These are phyloP conservation scores for Cerastis leucographa DNA, from an alignment of 2,888 invertebrate species.

Conservation along the genomic window DNA sequence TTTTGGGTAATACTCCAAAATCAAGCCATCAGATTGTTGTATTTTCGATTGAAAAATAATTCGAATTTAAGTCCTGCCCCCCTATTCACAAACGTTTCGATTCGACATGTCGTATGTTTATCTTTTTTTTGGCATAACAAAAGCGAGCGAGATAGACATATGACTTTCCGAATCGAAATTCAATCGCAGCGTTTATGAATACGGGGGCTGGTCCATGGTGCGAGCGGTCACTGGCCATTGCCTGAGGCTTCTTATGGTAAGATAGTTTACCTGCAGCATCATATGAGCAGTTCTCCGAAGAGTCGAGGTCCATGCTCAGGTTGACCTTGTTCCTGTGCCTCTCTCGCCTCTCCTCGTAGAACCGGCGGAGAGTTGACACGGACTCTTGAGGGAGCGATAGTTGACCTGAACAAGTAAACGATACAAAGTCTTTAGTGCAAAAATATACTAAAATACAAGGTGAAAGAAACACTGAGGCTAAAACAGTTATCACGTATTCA, in stretches of 20 bases:
- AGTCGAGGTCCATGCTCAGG: conserved; percentile 80
- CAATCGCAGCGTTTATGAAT: too few relatives aligned
- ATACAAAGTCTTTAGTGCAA: conserved; percentile 38
- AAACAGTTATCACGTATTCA: too few relatives aligned
- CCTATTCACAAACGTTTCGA: too few relatives aligned
- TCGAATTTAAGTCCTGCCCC: not conserved
- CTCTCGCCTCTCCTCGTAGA: conserved; percentile 76
- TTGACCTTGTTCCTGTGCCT: conserved; percentile 71
- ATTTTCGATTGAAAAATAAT: not conserved
- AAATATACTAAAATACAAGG: too few relatives aligned
- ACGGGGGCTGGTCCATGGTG: not conserved
- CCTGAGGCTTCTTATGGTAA: not conserved
- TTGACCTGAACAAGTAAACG: conserved; percentile 58
- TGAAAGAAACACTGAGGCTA: too few relatives aligned
- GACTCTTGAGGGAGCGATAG: conserved; percentile 78
- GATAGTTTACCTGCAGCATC: conserved; percentile 72
- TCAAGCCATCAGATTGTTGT: not conserved
- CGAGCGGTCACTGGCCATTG: not conserved
- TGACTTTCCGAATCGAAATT: too few relatives aligned
- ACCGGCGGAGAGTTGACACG: conserved; percentile 74
- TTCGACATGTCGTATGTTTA: too few relatives aligned
- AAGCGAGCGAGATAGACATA: too few relatives aligned
- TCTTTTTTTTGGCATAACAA: too few relatives aligned
- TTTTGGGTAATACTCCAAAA: not conserved
- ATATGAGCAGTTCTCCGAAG: conserved; percentile 75